These are phyloP conservation scores for Phodopus roborovskii DNA, from an alignment of 2,113 vertebrate species.

Conservation along the genomic window DNA sequence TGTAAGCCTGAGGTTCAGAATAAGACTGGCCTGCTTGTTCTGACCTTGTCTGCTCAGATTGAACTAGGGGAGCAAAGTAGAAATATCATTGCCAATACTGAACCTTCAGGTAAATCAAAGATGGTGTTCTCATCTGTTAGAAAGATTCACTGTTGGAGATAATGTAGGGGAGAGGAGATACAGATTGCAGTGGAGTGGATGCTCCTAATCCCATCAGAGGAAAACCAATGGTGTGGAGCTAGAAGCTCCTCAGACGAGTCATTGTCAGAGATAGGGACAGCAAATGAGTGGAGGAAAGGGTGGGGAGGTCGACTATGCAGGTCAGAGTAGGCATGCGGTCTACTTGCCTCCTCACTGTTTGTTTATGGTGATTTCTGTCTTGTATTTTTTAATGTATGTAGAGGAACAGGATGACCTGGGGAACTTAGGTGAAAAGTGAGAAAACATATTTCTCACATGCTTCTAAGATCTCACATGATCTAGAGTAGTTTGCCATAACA, in stretches of 20 bases:
- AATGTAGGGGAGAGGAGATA: neutral
- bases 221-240: neutral
- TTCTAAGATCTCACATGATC: neutral
- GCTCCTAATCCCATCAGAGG: neutral
- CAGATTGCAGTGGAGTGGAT: neutral
- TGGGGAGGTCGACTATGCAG: neutral
- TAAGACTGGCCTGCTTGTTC: neutral
- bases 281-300: neutral
- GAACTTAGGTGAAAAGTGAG: neutral
- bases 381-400: neutral
- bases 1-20: conserved; percentile 5
- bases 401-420: neutral
- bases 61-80: neutral
- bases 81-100: neutral
- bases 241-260: neutral
- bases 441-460: neutral
- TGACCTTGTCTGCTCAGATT: neutral
- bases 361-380: neutral
- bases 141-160: neutral
- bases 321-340: neutral
- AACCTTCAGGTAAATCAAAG: neutral
- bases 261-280: neutral
- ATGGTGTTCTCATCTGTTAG: neutral
- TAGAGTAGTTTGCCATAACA: neutral
- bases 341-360: neutral